These are phyloP conservation scores for Zaprionus taronus DNA, from an alignment of 1,140 invertebrate species.

Conservation along the genomic window DNA sequence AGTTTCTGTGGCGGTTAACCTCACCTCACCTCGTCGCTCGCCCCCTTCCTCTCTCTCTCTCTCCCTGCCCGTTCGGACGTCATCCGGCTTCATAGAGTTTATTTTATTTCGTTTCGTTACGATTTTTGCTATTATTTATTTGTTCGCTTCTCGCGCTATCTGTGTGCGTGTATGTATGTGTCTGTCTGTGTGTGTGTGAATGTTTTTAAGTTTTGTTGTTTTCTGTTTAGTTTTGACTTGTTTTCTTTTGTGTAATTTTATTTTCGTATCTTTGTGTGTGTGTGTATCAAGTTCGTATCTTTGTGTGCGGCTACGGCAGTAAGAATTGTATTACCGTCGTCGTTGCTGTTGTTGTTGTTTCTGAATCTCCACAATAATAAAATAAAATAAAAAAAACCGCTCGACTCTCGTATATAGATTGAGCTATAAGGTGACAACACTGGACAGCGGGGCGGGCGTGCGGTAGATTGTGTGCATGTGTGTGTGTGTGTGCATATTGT, in stretches of 20 bases:
- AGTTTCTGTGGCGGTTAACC: conserved; percentile 55
- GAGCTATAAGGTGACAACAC: conserved; percentile 34
- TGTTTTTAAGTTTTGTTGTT: conserved; percentile 66
- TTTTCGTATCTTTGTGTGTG: conserved; percentile 59
- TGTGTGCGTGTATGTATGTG: conserved; percentile 24
- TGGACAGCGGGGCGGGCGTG: background rate
- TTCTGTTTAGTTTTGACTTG: conserved; percentile 75
- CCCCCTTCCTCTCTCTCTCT: background rate
- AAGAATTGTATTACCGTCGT: conserved; percentile 76
- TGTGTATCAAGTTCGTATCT: conserved; percentile 76
- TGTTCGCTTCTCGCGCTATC: conserved; percentile 63
- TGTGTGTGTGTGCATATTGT: conserved; percentile 48
- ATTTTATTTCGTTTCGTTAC: conserved; percentile 80
- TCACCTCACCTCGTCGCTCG: conserved; percentile 40
- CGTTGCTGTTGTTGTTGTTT: conserved; percentile 48
- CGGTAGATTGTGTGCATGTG: conserved; percentile 10
- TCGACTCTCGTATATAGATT: conserved; percentile 43
- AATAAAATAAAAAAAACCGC: conserved; percentile 43
- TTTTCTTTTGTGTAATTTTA: conserved; percentile 83
- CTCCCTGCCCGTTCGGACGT: conserved; percentile 46
- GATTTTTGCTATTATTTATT: conserved; percentile 82
- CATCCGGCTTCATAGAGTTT: conserved; percentile 71
- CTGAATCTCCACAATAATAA: conserved; percentile 72
- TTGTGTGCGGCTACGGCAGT: conserved; percentile 64
- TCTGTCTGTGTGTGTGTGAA: conserved; percentile 55